Conservation (phyloP, 1,140 invertebrate genomes). For the Chrysoperla carnea region DNA sequence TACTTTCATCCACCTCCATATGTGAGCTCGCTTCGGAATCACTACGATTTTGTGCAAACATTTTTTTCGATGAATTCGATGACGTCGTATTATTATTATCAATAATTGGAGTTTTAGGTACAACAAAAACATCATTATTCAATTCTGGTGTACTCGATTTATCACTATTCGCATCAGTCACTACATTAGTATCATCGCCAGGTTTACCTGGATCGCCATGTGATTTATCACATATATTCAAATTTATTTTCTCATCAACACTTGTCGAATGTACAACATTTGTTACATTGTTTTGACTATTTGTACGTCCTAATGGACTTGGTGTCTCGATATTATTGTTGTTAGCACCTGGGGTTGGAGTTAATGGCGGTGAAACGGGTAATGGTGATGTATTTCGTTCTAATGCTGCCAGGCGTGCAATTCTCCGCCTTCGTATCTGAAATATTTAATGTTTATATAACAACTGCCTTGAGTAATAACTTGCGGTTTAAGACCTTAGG, state of each 20-base stretch:
- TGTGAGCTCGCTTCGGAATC: slow-evolving; percentile 21
- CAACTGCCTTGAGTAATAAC: slow-evolving; percentile 1
- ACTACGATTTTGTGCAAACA: slow-evolving; percentile 11
- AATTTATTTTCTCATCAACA: slow-evolving; percentile 35
- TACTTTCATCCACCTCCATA: slow-evolving; percentile 39
- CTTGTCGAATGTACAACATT: slow-evolving; percentile 30
- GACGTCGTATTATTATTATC: slow-evolving; percentile 8
- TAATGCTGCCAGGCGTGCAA: slow-evolving; percentile 40
- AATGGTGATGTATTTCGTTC: slow-evolving; percentile 21
- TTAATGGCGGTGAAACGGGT: slow-evolving; percentile 16
- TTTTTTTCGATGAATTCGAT: slow-evolving; percentile 2
- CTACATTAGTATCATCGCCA: not conserved
- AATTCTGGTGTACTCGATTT: not conserved
- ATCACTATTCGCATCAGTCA: not conserved
- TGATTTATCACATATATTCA: slow-evolving; percentile 12
- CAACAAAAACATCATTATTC: slow-evolving; percentile 5
- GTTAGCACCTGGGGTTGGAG: slow-evolving; percentile 18
- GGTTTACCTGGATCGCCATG: not conserved
- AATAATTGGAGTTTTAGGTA: slow-evolving; percentile 13
- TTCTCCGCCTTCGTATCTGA: slow-evolving; percentile 46
- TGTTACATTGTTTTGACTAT: slow-evolving; percentile 18
- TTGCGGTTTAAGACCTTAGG: slow-evolving; percentile 1
- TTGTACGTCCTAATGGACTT: slow-evolving; percentile 27
- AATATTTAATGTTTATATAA: slow-evolving; percentile 11
- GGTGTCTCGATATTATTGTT: slow-evolving; percentile 11